These are phyloP conservation scores for Cephalopholis sonnerati DNA, from an alignment of 2,113 vertebrate species.

Conservation along the genomic window DNA sequence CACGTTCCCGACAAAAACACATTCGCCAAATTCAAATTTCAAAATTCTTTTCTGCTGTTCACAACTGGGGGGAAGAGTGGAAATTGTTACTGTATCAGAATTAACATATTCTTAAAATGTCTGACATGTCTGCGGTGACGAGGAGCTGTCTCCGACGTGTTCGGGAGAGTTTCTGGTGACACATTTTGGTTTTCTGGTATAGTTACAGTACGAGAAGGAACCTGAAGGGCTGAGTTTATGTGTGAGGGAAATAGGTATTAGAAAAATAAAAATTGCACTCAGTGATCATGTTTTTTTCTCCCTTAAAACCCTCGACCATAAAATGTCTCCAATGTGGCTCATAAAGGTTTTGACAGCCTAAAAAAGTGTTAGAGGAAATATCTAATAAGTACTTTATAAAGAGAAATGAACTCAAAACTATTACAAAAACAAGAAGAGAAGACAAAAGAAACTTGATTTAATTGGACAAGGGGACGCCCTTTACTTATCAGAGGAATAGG, in stretches of 20 bases:
- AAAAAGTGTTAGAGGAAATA: background rate
- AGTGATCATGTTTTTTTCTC: background rate
- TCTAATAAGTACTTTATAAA: no score
- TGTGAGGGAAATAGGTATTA: background rate
- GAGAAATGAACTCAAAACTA: background rate
- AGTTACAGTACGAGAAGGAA: slow-evolving; percentile 4
- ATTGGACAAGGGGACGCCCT: no score
- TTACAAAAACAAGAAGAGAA: no score
- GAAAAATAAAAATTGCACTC: background rate
- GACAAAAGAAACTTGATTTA: no score
- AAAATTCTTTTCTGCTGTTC: slow-evolving; percentile 7
- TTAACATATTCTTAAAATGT: slow-evolving; percentile 53
- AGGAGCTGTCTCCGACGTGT: slow-evolving; percentile 10
- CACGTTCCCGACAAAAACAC: slow-evolving; percentile 31
- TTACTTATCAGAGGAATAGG: no score
- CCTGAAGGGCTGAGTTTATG: slow-evolving; percentile 12
- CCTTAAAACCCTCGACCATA: background rate
- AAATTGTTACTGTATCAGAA: background rate
- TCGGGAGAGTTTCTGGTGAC: slow-evolving; percentile 21
- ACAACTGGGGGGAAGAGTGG: background rate
- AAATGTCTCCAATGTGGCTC: background rate
- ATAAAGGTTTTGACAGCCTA: background rate
- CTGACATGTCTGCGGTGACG: slow-evolving; percentile 33
- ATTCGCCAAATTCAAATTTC: slow-evolving; percentile 29
- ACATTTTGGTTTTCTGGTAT: background rate